Conservation (phyloP, 2,797 vertebrate species). For the Anolis apletophallus region DNA sequence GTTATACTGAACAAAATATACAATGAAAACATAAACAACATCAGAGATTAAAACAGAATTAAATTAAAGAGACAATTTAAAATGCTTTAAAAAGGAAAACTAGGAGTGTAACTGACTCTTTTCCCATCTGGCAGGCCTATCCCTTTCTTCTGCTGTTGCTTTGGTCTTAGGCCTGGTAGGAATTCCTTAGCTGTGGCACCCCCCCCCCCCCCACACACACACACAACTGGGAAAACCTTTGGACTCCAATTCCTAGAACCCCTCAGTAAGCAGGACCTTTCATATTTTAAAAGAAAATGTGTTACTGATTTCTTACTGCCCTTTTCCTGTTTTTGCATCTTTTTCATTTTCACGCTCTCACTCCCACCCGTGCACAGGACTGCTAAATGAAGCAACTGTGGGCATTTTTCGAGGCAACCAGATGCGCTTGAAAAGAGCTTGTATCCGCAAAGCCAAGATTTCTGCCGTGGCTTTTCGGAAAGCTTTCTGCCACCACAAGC, state of each 20-base stretch:
- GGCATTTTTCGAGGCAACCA: conserved; percentile 93
- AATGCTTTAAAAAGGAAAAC: not conserved
- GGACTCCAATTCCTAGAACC: too few relatives aligned
- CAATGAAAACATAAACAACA: not conserved
- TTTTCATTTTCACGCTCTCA: too few relatives aligned
- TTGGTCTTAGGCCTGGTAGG: too few relatives aligned
- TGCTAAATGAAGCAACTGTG: conserved; percentile 94
- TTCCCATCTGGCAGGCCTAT: not conserved
- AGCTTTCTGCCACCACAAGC: conserved; percentile 92
- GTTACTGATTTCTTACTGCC: conserved; percentile 44
- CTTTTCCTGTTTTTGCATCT: not conserved
- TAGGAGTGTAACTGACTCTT: not conserved
- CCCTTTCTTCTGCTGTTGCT: not conserved
- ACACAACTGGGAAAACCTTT: too few relatives aligned
- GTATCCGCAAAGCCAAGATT: conserved; percentile 94
- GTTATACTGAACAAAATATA: not conserved
- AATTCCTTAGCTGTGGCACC: not conserved
- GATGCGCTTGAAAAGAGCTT: conserved; percentile 92
- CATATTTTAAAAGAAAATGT: not conserved
- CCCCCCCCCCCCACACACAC: too few relatives aligned
- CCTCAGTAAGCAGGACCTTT: too few relatives aligned
- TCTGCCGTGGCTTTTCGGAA: conserved; percentile 95
- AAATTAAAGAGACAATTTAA: not conserved
- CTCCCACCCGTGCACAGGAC: conserved; percentile 75
- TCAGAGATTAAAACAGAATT: not conserved